Conservation (phyloP, 2,113 vertebrate genomes). For the Tichodroma muraria region DNA sequence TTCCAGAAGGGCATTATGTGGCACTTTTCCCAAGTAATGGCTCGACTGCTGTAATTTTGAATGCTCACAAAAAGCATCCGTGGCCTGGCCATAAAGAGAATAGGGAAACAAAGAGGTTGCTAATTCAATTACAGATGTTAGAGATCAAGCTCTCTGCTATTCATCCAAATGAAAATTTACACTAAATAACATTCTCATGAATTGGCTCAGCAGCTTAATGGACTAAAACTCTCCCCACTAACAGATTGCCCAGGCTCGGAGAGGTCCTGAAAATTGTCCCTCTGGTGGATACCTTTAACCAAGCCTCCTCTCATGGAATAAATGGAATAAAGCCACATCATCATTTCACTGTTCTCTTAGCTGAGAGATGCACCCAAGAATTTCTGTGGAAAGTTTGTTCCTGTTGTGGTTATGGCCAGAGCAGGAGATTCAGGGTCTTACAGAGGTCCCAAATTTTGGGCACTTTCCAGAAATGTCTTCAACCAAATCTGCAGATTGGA, state of each 20-base stretch:
- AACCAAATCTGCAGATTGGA: neutral
- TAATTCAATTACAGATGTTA: conserved; percentile 31
- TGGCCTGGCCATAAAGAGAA: conserved; percentile 8
- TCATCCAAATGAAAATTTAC: conserved; percentile 37
- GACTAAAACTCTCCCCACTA: neutral
- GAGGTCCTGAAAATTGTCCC: neutral
- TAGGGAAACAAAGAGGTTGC: conserved; percentile 36
- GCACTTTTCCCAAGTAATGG: conserved; percentile 23
- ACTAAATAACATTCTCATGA: conserved; percentile 27
- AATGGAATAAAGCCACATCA: neutral
- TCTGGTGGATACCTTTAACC: neutral
- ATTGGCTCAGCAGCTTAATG: conserved; percentile 27
- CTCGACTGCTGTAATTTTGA: neutral
- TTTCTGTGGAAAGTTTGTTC: neutral
- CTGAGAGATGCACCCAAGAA: neutral
- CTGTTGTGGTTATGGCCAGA: neutral
- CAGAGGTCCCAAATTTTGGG: neutral
- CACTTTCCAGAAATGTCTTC: neutral
- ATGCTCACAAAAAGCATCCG: neutral
- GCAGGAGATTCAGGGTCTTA: neutral
- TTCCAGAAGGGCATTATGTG: conserved; percentile 27
- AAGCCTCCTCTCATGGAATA: neutral
- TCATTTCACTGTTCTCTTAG: neutral
- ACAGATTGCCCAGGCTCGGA: neutral
- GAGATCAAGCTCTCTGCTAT: conserved; percentile 31